Conservation (phyloP, 1,140 invertebrate species). For the Parasteatoda tepidariorum region DNA sequence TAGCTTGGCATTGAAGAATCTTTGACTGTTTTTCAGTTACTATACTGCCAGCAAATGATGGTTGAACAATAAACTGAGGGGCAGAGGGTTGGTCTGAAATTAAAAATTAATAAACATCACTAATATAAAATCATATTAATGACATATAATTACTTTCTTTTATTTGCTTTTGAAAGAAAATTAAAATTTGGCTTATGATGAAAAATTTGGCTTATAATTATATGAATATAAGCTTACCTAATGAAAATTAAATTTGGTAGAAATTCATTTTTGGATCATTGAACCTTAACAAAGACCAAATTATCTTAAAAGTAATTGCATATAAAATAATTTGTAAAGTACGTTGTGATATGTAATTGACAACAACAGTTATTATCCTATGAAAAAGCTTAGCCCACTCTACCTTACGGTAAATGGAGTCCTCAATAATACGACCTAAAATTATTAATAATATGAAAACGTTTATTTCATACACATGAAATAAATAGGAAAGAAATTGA, state of each 20-base stretch:
- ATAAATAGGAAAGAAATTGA: too few species aligned
- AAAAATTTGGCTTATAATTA: not conserved
- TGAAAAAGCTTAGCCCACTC: too few species aligned
- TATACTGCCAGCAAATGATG: slow-evolving; percentile 58
- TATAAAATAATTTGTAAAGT: too few species aligned
- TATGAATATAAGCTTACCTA: not conserved
- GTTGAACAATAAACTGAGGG: slow-evolving; percentile 59
- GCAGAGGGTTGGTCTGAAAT: slow-evolving; percentile 55
- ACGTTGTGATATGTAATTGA: too few species aligned
- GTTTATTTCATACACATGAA: too few species aligned
- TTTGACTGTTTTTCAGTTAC: slow-evolving; percentile 62
- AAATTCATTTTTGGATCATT: not conserved
- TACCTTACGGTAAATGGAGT: too few species aligned
- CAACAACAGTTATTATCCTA: too few species aligned
- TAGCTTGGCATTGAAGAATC: slow-evolving; percentile 68
- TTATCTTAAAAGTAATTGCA: too few species aligned
- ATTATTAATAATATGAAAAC: too few species aligned
- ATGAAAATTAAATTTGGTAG: not conserved
- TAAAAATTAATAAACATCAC: not conserved
- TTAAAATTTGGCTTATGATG: not conserved
- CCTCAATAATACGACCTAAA: too few species aligned
- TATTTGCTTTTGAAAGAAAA: not conserved
- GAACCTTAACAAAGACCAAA: not conserved
- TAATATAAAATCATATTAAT: not conserved
- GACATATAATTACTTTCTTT: not conserved